phyloP scores from a whole-genome alignment of 2,888 invertebrate species.

The Drosophila falleni region DNA sequence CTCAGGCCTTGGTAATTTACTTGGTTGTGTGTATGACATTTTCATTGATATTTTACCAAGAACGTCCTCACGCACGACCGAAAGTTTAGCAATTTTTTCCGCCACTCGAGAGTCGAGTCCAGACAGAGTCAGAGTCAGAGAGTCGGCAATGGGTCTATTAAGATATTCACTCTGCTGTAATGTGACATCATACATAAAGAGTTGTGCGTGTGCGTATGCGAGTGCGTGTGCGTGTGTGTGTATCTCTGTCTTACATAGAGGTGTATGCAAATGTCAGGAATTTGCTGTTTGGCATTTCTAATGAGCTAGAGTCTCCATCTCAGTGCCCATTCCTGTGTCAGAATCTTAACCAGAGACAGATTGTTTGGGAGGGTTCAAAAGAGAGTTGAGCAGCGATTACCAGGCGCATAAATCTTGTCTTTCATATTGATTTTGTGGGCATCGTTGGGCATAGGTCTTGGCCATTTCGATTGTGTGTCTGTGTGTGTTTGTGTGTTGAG shows the following conservation, averaged over 20 bases:
- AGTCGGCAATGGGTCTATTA: slow-evolving; percentile 60
- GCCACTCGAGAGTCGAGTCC: slow-evolving; percentile 55
- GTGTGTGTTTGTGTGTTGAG: slow-evolving; percentile 51
- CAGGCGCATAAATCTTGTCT: slow-evolving; percentile 73
- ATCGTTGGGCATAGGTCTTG: slow-evolving; percentile 22
- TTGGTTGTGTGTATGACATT: slow-evolving; percentile 77
- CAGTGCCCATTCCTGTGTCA: background rate
- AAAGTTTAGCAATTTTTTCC: slow-evolving; percentile 77
- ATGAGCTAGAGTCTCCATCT: slow-evolving; percentile 58
- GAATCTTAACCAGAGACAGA: slow-evolving; percentile 22
- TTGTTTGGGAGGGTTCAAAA: slow-evolving; percentile 27
- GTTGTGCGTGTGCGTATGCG: slow-evolving; percentile 47
- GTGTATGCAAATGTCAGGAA: slow-evolving; percentile 77
- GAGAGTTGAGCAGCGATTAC: slow-evolving; percentile 73
- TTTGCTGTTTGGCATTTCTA: slow-evolving; percentile 79
- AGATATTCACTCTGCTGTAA: slow-evolving; percentile 80
- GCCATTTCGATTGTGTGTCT: slow-evolving; percentile 40
- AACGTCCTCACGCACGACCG: slow-evolving; percentile 61
- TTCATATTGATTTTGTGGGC: slow-evolving; percentile 69
- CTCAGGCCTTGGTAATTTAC: slow-evolving; percentile 59
- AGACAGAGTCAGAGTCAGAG: slow-evolving; percentile 10
- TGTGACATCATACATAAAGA: slow-evolving; percentile 78
- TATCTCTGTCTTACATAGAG: slow-evolving; percentile 23
- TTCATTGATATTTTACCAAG: slow-evolving; percentile 70
- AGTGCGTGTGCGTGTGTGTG: slow-evolving; percentile 19